Evolutionary conservation across 2,888 invertebrate species (phyloP).

Genomic region (Lutraria lutraria): DNA sequence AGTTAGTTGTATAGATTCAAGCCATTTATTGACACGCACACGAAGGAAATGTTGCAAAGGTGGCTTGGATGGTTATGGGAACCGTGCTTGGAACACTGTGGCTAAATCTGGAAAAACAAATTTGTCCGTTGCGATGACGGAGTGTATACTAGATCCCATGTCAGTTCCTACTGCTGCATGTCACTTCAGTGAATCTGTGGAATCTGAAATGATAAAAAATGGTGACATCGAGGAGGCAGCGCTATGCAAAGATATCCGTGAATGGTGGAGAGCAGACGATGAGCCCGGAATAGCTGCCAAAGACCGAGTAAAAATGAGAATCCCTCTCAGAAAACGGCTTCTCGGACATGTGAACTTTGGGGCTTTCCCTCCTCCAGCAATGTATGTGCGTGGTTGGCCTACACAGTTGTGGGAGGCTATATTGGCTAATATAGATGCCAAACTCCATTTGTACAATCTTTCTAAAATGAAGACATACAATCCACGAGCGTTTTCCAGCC

Average conservation of each 20-base stretch:
- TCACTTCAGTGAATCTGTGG: constrained; percentile 54
- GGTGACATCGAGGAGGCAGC: constrained; percentile 40
- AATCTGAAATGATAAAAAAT: constrained; percentile 40
- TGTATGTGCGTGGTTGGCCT: constrained; percentile 55
- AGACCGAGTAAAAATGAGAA: constrained; percentile 39
- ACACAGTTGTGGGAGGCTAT: constrained; percentile 60
- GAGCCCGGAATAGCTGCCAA: constrained; percentile 44
- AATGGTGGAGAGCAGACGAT: constrained; percentile 61
- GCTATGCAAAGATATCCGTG: constrained; percentile 51
- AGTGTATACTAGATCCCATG: constrained; percentile 60
- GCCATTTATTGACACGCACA: constrained; percentile 57
- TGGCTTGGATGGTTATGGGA: constrained; percentile 49
- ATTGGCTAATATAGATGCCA: constrained; percentile 52
- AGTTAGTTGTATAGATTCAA: constrained; percentile 58
- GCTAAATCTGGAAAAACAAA: constrained; percentile 46
- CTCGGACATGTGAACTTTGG: constrained; percentile 24
- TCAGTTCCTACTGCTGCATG: constrained; percentile 50
- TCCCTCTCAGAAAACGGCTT: constrained; percentile 33
- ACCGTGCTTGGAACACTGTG: constrained; percentile 51
- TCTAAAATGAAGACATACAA: constrained; percentile 42
- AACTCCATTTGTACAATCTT: constrained; percentile 36
- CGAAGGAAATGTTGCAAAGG: constrained; percentile 56
- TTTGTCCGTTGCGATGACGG: constrained; percentile 48
- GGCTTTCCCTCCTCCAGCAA: constrained; percentile 50
- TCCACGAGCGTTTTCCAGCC: constrained; percentile 51